Evolutionary conservation across 1,140 invertebrate genomes (phyloP), one percentile per base, ranked within the genome.

Genomic region (Dendroctonus valens): DNA sequence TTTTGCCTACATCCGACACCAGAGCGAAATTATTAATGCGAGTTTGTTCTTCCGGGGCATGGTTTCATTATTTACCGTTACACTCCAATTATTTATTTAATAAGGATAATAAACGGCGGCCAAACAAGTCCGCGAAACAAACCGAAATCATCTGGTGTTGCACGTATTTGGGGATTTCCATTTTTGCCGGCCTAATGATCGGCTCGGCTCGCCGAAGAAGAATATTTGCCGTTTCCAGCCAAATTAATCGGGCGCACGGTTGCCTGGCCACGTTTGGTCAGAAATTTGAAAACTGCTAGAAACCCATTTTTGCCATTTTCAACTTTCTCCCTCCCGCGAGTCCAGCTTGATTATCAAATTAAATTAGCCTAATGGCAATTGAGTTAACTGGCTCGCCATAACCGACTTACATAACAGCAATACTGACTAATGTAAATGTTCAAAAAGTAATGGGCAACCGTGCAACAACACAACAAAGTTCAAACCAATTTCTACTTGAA

Each of bases 1-100:
- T 48, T 9, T 42, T 15, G 41, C 5, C 7, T 52, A 40, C 26
- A 51, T 59, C 49, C 38, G 63, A 59, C 55, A 59, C 54, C 52
- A 41, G 52, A 65, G 59, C 7, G 50, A 58, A 65, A 58, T 58
- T 64, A 64, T 46, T 65, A 65, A 50, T 57, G 11, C 41, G 62
- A 57, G 62, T 57, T 65, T 55, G 52, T 65, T 65, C 54, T 65
- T 65, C 54, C 63, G 63, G 63, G 55, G 55, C 63, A 59, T 65
- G 55, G 63, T 65, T 65, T 38, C 48, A 57, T 65, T 55, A 65
- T 65, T 65, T 57, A 51, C 63, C 42, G 63, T 65, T 59, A 58
- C 63, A 65, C n/a, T 65, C 63, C 59, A 55, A 50, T 65, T 65
- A 38, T 14, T 48, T 42, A 26, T 37, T 65, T 65, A 65, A 65